Base-by-base conservation (phyloP, 1,140 invertebrate species). In the Tetramorium parvispinum region DNA sequence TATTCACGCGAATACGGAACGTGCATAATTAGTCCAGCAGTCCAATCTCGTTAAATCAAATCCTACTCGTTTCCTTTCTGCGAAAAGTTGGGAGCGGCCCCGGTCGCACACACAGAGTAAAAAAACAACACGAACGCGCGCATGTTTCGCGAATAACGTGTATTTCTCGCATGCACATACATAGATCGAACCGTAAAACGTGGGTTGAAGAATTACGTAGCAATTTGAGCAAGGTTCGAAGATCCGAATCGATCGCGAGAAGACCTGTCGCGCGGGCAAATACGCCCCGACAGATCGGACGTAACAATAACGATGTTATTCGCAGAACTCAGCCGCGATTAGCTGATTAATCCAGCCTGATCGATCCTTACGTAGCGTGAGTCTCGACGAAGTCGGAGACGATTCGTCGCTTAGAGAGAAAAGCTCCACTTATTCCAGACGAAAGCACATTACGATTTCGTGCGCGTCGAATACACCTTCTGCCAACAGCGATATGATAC, bases 401-500 rank as follows among this genome's bases (percentile, higher is more conserved):
- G 55, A 68, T 86, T 89, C 53, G 82, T 86, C 57, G 68, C 16
- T 82, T 46, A 73, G 79, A 73, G 27, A 21, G 16, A 75, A 46
- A 27, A 21, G 59, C 40, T 43, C 27, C 32, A 46, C 21, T 11
- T 40, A 49, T 71, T 66, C 18, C 68, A 24, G 27, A 49, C 21
- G 27, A 73, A 49, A 76, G 46, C 51, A 66, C 78, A 24, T 65
- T 16, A n/a, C 32, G 40, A 75, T 65, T 63, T 53, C 59, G 68
- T 76, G 57, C 40, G 55, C 53, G 87, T 88, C 24, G 75, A 63
- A 86, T 68, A 37, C 53, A 46, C 16, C 55, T 55, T 75, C 85
- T 90, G 88, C 73, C 88, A 66, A 87, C 87, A 76, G 43, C 40
- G 57, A 87, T 63, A 83, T 68, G 40, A 76, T 32, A 32, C 73